Evolutionary conservation across 2,113 vertebrate species (phyloP).

Genomic region (Toxotes chatareus): DNA sequence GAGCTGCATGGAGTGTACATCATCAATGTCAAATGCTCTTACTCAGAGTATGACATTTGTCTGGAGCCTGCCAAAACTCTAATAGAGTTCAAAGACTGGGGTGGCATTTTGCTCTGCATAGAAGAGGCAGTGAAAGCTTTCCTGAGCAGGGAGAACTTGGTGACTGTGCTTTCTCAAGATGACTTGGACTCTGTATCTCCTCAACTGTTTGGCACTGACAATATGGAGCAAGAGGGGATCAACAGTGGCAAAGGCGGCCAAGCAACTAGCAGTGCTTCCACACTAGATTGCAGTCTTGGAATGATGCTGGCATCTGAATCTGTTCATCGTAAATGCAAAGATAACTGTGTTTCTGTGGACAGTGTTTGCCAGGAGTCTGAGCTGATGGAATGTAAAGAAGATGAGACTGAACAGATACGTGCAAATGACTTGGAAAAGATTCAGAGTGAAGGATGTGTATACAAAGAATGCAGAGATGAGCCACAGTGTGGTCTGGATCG

Average conservation of each 20-base stretch:
- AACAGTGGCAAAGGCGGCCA: constrained; percentile 57
- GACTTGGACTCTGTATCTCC: constrained; percentile 83
- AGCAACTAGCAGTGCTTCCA: constrained; percentile 65
- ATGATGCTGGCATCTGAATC: constrained; percentile 86
- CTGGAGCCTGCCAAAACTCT: constrained; percentile 94
- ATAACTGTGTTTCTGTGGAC: not conserved
- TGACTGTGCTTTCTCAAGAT: constrained; percentile 84
- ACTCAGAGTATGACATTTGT: constrained; percentile 93
- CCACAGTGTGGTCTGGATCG: not conserved
- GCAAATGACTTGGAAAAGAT: constrained; percentile 1
- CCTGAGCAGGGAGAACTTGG: constrained; percentile 89
- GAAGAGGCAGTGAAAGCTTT: constrained; percentile 92
- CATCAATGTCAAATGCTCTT: constrained; percentile 89
- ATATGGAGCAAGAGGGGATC: constrained; percentile 53
- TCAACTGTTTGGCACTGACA: constrained; percentile 65
- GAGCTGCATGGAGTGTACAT: constrained; percentile 91
- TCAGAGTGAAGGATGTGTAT: constrained; percentile 6
- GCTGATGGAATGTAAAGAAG: constrained; percentile 11
- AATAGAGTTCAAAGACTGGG: constrained; percentile 96
- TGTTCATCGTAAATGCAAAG: constrained; percentile 83
- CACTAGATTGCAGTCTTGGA: constrained; percentile 80
- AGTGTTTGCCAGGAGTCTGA: not conserved
- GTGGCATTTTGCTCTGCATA: constrained; percentile 86
- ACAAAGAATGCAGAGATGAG: constrained; percentile 6
- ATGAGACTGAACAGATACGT: not conserved